Evolutionary conservation across 2,888 invertebrate species (phyloP).

Genomic region (Tanytarsus gracilentus): DNA sequence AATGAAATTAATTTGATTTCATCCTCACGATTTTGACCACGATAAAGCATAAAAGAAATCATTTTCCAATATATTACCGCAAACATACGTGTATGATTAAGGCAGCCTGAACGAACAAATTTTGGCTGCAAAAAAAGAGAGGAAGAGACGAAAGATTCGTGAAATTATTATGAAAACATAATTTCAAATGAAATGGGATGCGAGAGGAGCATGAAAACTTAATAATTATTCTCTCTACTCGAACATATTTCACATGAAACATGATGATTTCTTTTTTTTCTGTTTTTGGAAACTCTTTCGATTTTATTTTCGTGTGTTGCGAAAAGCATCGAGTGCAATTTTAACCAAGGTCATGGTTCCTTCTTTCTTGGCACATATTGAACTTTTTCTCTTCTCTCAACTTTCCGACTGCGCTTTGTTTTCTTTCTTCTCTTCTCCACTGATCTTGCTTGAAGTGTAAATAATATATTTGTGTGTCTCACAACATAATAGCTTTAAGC

Average conservation of each 20-base stretch:
- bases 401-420: not conserved
- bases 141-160: not conserved
- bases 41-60: not conserved
- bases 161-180: not conserved
- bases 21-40: conserved; percentile 6
- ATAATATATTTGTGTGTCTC: no score
- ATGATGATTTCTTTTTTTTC: no score
- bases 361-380: not conserved
- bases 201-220: not conserved
- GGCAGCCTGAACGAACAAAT: not conserved
- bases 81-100: not conserved
- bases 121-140: not conserved
- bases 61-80: not conserved
- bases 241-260: not conserved
- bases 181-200: not conserved
- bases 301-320: no score
- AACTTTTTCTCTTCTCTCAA: conserved; percentile 1
- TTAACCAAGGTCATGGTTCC: not conserved
- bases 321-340: no score
- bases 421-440: not conserved
- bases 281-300: no score
- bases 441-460: no score
- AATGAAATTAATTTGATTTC: conserved; percentile 9
- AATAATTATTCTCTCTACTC: not conserved
- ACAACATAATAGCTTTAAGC: no score